Evolutionary conservation across 2,113 vertebrate genomes (phyloP).

Genomic region (Solea senegalensis): DNA sequence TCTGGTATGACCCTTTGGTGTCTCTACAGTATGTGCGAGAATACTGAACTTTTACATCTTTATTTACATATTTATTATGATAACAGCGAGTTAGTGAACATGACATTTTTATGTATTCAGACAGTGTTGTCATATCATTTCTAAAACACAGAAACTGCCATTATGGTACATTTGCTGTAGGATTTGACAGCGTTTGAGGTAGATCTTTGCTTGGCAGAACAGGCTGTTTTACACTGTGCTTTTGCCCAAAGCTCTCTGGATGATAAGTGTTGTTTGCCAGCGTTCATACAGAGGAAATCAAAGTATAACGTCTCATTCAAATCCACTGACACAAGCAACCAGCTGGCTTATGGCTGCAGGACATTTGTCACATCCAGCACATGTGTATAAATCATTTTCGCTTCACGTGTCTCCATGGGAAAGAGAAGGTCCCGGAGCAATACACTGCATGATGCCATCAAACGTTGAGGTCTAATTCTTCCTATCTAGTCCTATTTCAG

Average conservation of each 20-base stretch:
- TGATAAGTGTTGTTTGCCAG: slow-evolving; percentile 3
- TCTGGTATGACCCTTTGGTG: no score
- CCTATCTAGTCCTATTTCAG: slow-evolving; percentile 28
- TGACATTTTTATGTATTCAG: no score
- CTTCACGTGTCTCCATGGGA: slow-evolving; percentile 26
- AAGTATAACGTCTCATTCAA: slow-evolving; percentile 33
- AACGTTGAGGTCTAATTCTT: slow-evolving; percentile 24
- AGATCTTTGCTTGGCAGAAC: neutral
- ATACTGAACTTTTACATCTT: no score
- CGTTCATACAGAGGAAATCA: slow-evolving; percentile 13
- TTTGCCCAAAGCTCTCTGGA: neutral
- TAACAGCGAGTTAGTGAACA: no score
- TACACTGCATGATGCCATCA: slow-evolving; percentile 29
- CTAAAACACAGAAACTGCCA: no score
- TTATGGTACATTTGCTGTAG: neutral
- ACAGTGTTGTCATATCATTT: no score
- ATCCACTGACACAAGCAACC: slow-evolving; percentile 22
- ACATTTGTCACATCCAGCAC: slow-evolving; percentile 34
- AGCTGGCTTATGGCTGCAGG: slow-evolving; percentile 20
- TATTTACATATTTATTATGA: no score
- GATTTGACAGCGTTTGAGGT: neutral
- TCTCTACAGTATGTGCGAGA: no score
- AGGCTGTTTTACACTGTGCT: neutral
- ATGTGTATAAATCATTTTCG: slow-evolving; percentile 36
- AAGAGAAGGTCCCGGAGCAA: slow-evolving; percentile 22